A percentile compares a stretch with the other conserved stretches of the same genome.
phyloP scores from a whole-genome alignment of 2,888 invertebrate genomes.

The Trichopoda pennipes region DNA sequence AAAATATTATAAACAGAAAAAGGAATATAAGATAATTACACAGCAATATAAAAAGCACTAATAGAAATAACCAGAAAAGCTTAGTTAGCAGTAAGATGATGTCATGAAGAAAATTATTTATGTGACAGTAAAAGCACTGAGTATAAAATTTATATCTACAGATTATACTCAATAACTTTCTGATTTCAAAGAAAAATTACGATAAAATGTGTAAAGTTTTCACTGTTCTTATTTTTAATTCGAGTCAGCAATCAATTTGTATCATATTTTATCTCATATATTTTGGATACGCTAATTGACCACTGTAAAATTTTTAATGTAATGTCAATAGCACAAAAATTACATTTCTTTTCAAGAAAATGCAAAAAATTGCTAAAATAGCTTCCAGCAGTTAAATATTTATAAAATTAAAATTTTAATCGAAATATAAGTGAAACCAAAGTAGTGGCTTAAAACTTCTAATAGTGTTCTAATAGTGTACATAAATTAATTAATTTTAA shows the following conservation, averaged over 20 bases:
- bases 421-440: not conserved
- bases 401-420: not conserved
- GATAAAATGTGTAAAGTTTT: not conserved
- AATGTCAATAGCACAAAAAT: not conserved
- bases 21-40: constrained; percentile 13
- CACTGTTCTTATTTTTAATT: not conserved
- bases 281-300: not conserved
- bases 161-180: too few species aligned
- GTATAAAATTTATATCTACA: too few species aligned
- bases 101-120: not conserved
- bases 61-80: constrained; percentile 24
- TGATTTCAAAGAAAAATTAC: too few species aligned
- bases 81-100: constrained; percentile 26
- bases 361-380: not conserved
- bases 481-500: too few species aligned
- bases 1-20: constrained; percentile 35
- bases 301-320: not conserved
- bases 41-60: not conserved
- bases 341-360: not conserved
- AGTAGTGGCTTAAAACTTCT: not conserved
- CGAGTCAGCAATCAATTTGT: not conserved
- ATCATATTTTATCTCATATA: not conserved
- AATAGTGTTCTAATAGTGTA: too few species aligned
- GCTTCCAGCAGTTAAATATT: not conserved
- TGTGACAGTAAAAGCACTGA: not conserved